Base-by-base conservation (phyloP, 2,888 invertebrate species). In the Andrena haemorrhoa region DNA sequence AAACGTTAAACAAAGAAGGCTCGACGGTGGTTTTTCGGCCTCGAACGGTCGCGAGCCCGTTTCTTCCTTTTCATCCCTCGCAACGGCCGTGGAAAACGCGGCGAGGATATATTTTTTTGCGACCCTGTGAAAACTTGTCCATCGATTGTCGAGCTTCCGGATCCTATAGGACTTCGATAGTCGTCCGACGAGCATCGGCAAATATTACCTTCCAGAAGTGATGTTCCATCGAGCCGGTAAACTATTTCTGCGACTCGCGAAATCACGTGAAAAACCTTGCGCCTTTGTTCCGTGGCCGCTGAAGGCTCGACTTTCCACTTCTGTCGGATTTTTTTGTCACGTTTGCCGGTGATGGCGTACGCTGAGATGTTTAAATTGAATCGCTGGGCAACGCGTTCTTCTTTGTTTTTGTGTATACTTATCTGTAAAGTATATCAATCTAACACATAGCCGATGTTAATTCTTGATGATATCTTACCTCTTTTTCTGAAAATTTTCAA, bases 1-100 rank as follows among this genome's bases (percentile, higher is more conserved):
- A 79, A 85, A 85, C 83, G 82, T 83, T 85, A 83, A 85, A 85
- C 85, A 85, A 86, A 82, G 79, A 70, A 41, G 20, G 31, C 64
- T 72, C 72, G 77, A 20, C 60, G 29, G 77, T 53, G 76, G 78
- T 75, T 74, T 70, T 68, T 82, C 70, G 71, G 68, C 53, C 75
- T 49, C 56, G 65, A 49, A 60, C 76, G 66, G 74, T 78, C 75
- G 75, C 61, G 47, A 10, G 66, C 3, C 33, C 47, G 60, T 29
- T 49, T 71, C 53, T 74, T 53, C 31, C 51, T 53, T 73, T 77
- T 70, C 53, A 53, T 53, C 1, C 20, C 20, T 0, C 20, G 60
- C 51, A 47, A 73, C 74, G 77, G 79, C 61, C 70, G 82, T 75
- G 35, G 75, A 70, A 75, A 75, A 56, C 63, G 51, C 71, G 66